Evolutionary conservation across 2,888 invertebrate genomes (phyloP).

Genomic region (Pseudococcus jackbeardsleyi): DNA sequence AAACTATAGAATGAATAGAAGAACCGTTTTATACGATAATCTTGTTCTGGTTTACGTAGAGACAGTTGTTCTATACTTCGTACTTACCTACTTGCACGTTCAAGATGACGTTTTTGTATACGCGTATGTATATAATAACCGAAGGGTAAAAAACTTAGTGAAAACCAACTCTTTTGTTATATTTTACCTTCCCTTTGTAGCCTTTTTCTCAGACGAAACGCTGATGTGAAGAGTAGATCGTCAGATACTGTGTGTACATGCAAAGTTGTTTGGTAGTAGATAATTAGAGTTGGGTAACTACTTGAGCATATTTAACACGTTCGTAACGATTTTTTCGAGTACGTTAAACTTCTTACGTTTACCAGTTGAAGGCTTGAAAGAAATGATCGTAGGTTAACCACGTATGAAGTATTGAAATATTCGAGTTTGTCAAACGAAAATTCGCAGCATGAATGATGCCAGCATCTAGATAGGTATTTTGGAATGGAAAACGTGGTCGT

Average conservation of each 20-base stretch:
- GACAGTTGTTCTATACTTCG: constrained; percentile 61
- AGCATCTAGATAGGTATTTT: not conserved
- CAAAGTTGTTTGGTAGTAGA: constrained; percentile 40
- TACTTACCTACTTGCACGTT: constrained; percentile 63
- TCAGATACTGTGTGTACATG: constrained; percentile 42
- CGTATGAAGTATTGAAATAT: not conserved
- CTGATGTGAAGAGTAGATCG: constrained; percentile 40
- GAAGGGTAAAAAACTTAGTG: constrained; percentile 62
- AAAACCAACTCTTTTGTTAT: constrained; percentile 62
- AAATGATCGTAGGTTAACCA: not conserved
- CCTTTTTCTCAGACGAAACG: constrained; percentile 57
- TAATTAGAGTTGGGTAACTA: constrained; percentile 54
- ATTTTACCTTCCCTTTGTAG: constrained; percentile 50
- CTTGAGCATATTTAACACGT: constrained; percentile 41
- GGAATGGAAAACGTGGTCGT: not conserved
- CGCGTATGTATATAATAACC: constrained; percentile 57
- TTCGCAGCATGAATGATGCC: not conserved
- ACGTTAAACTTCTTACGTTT: constrained; percentile 35
- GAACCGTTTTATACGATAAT: constrained; percentile 64
- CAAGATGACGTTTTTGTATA: constrained; percentile 64
- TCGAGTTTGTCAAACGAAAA: not conserved
- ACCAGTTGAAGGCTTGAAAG: not conserved
- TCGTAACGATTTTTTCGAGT: constrained; percentile 50
- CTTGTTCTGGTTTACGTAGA: constrained; percentile 64
- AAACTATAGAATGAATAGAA: constrained; percentile 63